Evolutionary conservation across 2,113 vertebrate genomes (phyloP).

Genomic region (Epinephelus cyanopodus): DNA sequence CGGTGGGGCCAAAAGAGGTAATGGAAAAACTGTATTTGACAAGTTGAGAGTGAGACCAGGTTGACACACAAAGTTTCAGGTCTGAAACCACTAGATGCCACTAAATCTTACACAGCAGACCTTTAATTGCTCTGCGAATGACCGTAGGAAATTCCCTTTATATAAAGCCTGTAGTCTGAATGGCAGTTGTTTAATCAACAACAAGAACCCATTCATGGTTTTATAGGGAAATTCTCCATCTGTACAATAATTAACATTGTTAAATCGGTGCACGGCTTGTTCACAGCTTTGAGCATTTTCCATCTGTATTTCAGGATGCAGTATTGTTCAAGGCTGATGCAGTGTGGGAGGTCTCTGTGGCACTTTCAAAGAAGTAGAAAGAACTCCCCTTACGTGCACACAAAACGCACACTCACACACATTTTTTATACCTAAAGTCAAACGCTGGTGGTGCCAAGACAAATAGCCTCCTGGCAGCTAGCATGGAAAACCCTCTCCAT

Average conservation of each 20-base stretch:
- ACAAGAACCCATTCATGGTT: not conserved
- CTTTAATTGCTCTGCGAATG: not conserved
- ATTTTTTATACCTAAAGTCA: slow-evolving; percentile 61
- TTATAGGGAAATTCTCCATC: slow-evolving; percentile 6
- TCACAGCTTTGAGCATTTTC: slow-evolving; percentile 26
- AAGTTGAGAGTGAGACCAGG: no score
- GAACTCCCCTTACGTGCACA: slow-evolving; percentile 34
- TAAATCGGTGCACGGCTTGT: not conserved
- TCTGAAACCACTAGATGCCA: no score
- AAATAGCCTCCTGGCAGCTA: slow-evolving; percentile 73
- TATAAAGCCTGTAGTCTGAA: not conserved
- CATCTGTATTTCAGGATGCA: slow-evolving; percentile 43
- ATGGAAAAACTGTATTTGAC: no score
- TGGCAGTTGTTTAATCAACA: slow-evolving; percentile 3
- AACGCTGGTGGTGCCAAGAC: slow-evolving; percentile 66
- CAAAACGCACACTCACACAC: slow-evolving; percentile 37
- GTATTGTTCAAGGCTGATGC: slow-evolving; percentile 47
- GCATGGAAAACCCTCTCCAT: slow-evolving; percentile 64
- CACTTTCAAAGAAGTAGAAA: slow-evolving; percentile 60
- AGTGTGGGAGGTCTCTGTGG: slow-evolving; percentile 76
- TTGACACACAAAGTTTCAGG: no score
- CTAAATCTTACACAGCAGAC: no score
- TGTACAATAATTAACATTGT: not conserved
- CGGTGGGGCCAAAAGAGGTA: no score
- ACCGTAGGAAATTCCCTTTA: not conserved